These are phyloP conservation scores for Drosophila navojoa DNA, from an alignment of 1,140 invertebrate species.

Conservation along the genomic window DNA sequence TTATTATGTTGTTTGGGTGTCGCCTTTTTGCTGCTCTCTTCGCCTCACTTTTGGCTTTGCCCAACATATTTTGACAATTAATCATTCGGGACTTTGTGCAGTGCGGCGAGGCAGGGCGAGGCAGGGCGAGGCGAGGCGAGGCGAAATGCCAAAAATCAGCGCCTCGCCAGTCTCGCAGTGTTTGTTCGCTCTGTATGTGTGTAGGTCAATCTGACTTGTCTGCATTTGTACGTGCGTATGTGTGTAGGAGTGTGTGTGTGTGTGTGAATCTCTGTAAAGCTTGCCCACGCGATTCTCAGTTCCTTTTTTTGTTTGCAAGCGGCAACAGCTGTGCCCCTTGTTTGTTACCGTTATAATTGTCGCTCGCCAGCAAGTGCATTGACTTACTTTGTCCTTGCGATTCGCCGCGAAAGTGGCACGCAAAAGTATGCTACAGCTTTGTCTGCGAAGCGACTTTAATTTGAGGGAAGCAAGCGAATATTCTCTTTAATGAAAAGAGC, in stretches of 20 bases:
- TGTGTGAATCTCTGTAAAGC: slow-evolving; percentile 39
- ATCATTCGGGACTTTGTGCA: slow-evolving; percentile 62
- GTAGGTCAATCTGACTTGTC: slow-evolving; percentile 76
- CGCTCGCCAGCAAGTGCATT: slow-evolving; percentile 47
- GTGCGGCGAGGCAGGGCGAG: background rate
- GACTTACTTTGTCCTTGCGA: slow-evolving; percentile 27
- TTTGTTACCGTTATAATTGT: slow-evolving; percentile 33
- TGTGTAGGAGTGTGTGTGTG: slow-evolving; percentile 35
- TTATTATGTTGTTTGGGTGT: slow-evolving; percentile 71
- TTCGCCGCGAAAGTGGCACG: background rate
- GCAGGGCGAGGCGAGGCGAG: background rate
- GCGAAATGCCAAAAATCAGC: slow-evolving; percentile 45
- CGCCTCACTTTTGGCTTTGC: slow-evolving; percentile 36
- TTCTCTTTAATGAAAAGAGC: no score
- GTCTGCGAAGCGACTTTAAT: slow-evolving; percentile 11
- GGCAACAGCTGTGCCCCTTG: slow-evolving; percentile 51
- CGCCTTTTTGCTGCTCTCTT: slow-evolving; percentile 11
- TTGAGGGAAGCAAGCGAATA: background rate
- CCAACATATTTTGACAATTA: slow-evolving; percentile 83
- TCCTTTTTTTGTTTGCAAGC: background rate
- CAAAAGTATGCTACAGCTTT: slow-evolving; percentile 59
- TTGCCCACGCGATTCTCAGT: slow-evolving; percentile 38
- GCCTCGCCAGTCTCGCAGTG: slow-evolving; percentile 44
- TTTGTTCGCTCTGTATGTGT: slow-evolving; percentile 44
- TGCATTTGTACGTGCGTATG: slow-evolving; percentile 36